Conservation (phyloP, 2,113 vertebrate genomes). For the Centrocercus urophasianus region DNA sequence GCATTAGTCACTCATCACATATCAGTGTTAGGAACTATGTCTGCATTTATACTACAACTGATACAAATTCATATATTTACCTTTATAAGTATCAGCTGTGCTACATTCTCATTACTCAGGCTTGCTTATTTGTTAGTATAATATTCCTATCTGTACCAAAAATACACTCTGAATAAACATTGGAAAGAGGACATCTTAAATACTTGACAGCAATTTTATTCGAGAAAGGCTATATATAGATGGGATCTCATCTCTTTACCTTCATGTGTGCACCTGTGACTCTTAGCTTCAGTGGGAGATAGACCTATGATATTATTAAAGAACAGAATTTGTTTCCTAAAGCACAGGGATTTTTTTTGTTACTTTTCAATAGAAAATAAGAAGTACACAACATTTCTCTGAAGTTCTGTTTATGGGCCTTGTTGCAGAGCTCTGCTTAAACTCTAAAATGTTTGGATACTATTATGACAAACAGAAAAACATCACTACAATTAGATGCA, state of each 20-base stretch:
- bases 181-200: not conserved
- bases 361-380: not conserved
- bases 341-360: fast-evolving
- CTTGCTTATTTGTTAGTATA: slow-evolving; percentile 34
- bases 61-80: not conserved
- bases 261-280: not conserved
- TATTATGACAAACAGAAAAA: not conserved
- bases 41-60: not conserved
- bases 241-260: not conserved
- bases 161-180: slow-evolving; percentile 35
- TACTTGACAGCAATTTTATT: slow-evolving; percentile 18
- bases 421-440: not conserved
- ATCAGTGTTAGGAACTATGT: not conserved
- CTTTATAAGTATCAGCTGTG: not conserved
- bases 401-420: not conserved
- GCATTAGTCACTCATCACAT: not conserved
- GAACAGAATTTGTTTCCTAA: not conserved
- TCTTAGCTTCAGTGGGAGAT: not conserved
- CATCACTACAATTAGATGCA: not conserved
- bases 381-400: not conserved
- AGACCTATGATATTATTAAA: not conserved
- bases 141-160: slow-evolving; percentile 26
- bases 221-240: not conserved
- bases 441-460: not conserved
- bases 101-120: not conserved